phyloP scores from a whole-genome alignment of 1,140 invertebrate genomes.

The Drosophila punjabiensis region DNA sequence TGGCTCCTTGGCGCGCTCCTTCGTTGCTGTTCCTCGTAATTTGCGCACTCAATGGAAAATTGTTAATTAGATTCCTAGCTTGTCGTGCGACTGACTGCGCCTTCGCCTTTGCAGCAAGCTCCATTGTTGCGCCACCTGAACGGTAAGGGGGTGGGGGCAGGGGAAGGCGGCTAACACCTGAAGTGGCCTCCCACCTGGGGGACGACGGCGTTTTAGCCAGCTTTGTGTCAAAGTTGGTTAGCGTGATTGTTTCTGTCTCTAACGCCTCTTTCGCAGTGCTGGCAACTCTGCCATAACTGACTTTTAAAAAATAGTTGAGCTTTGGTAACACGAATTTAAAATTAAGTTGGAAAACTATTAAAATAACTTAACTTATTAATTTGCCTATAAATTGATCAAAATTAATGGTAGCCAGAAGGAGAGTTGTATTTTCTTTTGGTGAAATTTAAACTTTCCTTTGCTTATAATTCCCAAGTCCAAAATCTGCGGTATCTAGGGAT shows the following conservation, averaged over 20 bases:
- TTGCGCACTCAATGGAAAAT: conserved; percentile 83
- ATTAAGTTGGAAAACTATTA: background rate
- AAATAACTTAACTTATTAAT: too few species aligned
- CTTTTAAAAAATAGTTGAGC: background rate
- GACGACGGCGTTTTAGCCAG: conserved; percentile 70
- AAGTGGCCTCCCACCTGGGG: conserved; percentile 8
- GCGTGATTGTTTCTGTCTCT: conserved; percentile 66
- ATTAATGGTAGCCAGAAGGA: background rate
- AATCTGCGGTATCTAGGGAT: background rate
- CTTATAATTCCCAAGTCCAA: background rate
- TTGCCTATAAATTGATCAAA: too few species aligned
- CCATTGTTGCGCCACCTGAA: conserved; percentile 50
- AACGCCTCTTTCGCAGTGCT: conserved; percentile 7
- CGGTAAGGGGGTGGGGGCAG: background rate
- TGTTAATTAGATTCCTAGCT: conserved; percentile 83
- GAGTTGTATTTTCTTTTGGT: background rate
- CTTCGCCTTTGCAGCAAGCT: conserved; percentile 29
- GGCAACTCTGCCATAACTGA: background rate
- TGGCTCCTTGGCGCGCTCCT: conserved; percentile 6
- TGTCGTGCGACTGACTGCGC: conserved; percentile 79
- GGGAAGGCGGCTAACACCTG: background rate
- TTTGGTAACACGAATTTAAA: background rate
- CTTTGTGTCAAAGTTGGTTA: conserved; percentile 80
- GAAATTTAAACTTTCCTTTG: background rate
- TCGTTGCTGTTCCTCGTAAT: conserved; percentile 67